Conservation (phyloP, 2,888 invertebrate genomes). For the Melinaea marsaeus region DNA sequence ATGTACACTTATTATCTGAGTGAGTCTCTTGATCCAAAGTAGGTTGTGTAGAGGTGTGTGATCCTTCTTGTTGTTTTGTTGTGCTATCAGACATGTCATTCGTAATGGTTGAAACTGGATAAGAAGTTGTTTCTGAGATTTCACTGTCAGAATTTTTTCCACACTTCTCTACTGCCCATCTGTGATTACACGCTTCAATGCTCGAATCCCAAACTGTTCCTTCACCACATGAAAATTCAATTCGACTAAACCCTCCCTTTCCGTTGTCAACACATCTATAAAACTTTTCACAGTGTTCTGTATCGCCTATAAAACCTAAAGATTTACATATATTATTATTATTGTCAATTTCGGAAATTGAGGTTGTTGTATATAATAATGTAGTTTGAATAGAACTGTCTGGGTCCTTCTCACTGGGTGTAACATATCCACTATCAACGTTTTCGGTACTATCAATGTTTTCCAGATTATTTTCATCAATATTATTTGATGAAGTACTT, state of each 20-base stretch:
- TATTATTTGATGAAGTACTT: conserved; percentile 18
- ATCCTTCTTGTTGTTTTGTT: conserved; percentile 22
- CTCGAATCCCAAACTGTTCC: conserved; percentile 81
- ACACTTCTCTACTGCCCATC: conserved; percentile 41
- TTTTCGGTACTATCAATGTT: conserved; percentile 21
- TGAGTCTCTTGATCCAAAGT: conserved; percentile 16
- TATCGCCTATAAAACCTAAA: conserved; percentile 35
- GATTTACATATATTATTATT: conserved; percentile 28
- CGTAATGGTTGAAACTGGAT: conserved; percentile 22
- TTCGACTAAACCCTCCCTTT: conserved; percentile 76
- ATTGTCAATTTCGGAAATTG: conserved; percentile 20
- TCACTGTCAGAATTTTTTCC: conserved; percentile 31
- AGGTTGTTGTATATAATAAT: conserved; percentile 5
- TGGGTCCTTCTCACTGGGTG: conserved; percentile 21
- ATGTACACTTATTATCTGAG: conserved; percentile 25
- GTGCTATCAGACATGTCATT: conserved; percentile 19
- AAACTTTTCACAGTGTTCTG: conserved; percentile 36
- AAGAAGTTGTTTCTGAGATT: conserved; percentile 30
- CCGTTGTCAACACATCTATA: conserved; percentile 62
- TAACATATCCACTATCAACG: conserved; percentile 26
- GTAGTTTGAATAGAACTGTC: conserved; percentile 3
- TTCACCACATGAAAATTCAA: conserved; percentile 82
- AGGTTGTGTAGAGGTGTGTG: conserved; percentile 26
- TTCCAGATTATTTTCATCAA: conserved; percentile 22
- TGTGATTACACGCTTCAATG: conserved; percentile 75